These are phyloP conservation scores for Drosophila mettleri DNA, from an alignment of 2,888 invertebrate genomes.

Conservation along the genomic window DNA sequence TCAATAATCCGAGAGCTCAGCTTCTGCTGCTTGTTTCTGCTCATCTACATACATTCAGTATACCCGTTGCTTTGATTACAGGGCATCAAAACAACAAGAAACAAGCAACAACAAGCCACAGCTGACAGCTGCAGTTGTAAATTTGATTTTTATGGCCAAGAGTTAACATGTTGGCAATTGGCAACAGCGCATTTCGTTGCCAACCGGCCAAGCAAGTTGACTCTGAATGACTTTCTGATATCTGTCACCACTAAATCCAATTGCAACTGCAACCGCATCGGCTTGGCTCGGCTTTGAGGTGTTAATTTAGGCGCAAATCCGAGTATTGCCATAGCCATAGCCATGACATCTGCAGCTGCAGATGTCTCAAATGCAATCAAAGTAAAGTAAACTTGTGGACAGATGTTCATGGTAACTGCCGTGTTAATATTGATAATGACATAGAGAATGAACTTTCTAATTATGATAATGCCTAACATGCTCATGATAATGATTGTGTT, in stretches of 20 bases:
- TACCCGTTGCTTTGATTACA: neutral
- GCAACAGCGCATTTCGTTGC: constrained; percentile 34
- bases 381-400: neutral
- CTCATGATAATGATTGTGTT: neutral
- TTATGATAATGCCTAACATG: neutral
- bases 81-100: constrained; percentile 23
- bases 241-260: constrained; percentile 70
- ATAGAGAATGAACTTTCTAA: neutral
- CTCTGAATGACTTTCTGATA: constrained; percentile 61
- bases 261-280: constrained; percentile 40
- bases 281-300: constrained; percentile 58
- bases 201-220: constrained; percentile 60
- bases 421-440: neutral
- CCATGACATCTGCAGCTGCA: constrained; percentile 49
- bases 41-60: neutral
- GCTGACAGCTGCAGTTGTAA: constrained; percentile 76
- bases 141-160: constrained; percentile 77
- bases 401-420: neutral
- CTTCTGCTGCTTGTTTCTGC: too few relatives aligned
- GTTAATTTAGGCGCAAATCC: constrained; percentile 64
- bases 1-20: neutral
- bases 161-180: constrained; percentile 72
- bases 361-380: neutral
- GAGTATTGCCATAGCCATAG: constrained; percentile 19
- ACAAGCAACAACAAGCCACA: constrained; percentile 21